Percentiles rank a stretch among this genome's conserved stretches.
Conservation (phyloP, 2,797 vertebrate species). For the Podarcis siculus region DNA sequence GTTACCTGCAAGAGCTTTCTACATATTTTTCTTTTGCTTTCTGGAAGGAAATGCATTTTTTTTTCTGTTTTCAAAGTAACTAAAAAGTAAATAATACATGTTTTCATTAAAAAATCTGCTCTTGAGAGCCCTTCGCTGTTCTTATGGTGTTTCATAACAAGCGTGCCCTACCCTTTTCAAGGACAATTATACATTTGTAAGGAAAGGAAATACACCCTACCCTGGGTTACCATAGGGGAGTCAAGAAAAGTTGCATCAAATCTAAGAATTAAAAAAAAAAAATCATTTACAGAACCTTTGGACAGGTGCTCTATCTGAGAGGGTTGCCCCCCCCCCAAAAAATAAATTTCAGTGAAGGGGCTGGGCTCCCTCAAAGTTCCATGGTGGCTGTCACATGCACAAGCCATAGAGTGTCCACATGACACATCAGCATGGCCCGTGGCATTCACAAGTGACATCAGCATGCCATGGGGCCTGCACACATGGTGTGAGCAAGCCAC, state of each 20-base stretch:
- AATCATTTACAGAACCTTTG: background rate
- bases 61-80: background rate
- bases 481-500: too few species aligned
- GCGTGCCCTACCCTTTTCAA: background rate
- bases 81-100: slow-evolving; percentile 9
- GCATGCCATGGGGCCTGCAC: too few species aligned
- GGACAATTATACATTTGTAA: background rate
- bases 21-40: slow-evolving; percentile 31
- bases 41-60: slow-evolving; percentile 26
- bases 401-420: too few species aligned
- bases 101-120: slow-evolving; percentile 24
- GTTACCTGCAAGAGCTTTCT: slow-evolving; percentile 2
- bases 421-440: too few species aligned
- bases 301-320: too few species aligned
- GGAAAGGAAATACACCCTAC: background rate
- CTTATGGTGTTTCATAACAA: background rate
- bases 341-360: too few species aligned
- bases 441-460: too few species aligned
- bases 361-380: too few species aligned
- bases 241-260: background rate
- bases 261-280: background rate
- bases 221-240: background rate
- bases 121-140: background rate
- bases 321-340: too few species aligned
- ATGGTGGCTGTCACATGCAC: too few species aligned